Evolutionary conservation across 2,113 vertebrate species (phyloP), one percentile per base, ranked within the genome.

Genomic region (Melanocharis versteri): DNA sequence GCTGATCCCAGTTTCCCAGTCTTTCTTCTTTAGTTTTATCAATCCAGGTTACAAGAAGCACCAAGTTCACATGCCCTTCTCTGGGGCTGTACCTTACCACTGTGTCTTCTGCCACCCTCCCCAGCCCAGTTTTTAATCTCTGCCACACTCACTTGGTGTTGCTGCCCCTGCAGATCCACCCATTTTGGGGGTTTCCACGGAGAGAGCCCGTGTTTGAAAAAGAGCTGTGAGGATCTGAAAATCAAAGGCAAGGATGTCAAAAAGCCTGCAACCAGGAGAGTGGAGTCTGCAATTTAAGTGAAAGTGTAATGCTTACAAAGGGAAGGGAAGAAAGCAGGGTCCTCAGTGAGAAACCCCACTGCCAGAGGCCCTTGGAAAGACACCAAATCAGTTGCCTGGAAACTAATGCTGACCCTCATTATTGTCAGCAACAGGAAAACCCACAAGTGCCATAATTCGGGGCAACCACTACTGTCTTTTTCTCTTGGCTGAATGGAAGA

Each of bases 321-420:
- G 48, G 44, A 81, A 68, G 37, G 57, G 44, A 79, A 76, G 69
- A 72, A 95, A 76, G 17, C 33, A 60, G 82, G 68, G 82, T 51
- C 61, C 47, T 91, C 77, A 61, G 39, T 70, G 64, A 89, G 73
- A 90, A 85, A 47, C 31, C 80, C 54, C 40, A 80, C 31, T 53
- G 48, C 53, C 72, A 76, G 66, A 87, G 53, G 57, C 53, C 27
- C 58, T 89, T 82, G 60, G 78, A 95, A 92, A 83, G 66, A 75
- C 82, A 85, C 85, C 57, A 85, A 65, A 82, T 60, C 82, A 72
- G 94, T 95, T 96, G 90, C 88, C 70, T 93, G 66, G 90, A 91
- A 95, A 96, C 82, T 79, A 84, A 92, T 40, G 78, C 80, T 79
- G 78, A 17, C 68, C 48, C 69, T 83, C 1, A 0, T 90, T 93